phyloP scores from a whole-genome alignment of 2,113 vertebrate genomes.

The Malurus alboscapulatus region DNA sequence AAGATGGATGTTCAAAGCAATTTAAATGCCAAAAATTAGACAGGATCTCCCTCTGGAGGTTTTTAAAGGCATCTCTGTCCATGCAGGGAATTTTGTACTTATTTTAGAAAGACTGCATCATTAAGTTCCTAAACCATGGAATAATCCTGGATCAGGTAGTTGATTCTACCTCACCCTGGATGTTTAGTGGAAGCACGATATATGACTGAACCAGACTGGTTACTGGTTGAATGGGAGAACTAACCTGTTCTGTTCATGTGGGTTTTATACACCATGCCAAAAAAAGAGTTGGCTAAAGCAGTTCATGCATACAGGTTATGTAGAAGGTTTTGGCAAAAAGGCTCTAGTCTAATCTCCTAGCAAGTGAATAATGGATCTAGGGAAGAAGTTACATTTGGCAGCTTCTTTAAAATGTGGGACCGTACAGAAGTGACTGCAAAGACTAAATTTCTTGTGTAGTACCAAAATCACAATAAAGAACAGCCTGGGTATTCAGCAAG shows the following conservation, averaged over 20 bases:
- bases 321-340: background rate
- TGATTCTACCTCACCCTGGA: background rate
- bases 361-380: background rate
- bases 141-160: background rate
- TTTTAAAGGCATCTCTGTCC: slow-evolving; percentile 26
- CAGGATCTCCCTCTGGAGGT: slow-evolving; percentile 58
- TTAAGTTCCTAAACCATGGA: background rate
- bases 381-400: background rate
- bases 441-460: background rate
- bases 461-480: background rate
- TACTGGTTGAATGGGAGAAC: background rate
- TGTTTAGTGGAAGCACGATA: background rate
- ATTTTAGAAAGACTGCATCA: background rate
- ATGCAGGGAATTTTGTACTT: background rate
- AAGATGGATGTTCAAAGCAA: background rate
- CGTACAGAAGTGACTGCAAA: background rate
- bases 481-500: background rate
- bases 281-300: background rate
- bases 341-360: background rate
- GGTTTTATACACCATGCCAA: background rate
- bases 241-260: background rate
- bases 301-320: background rate
- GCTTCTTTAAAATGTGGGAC: background rate
- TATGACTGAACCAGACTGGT: background rate
- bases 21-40: background rate